These are phyloP conservation scores for Cephus pygmeus DNA, from an alignment of 2,888 invertebrate species.

Conservation along the genomic window DNA sequence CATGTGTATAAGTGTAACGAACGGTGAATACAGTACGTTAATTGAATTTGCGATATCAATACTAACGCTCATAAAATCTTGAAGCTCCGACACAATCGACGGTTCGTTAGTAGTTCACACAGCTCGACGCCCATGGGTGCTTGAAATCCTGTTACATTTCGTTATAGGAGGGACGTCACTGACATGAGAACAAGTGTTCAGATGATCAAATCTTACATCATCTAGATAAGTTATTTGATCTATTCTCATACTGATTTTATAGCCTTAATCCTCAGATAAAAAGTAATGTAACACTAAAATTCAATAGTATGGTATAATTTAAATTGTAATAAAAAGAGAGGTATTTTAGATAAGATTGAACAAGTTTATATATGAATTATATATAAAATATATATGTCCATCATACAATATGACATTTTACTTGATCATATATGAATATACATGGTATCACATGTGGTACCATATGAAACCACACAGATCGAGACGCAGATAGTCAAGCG, in stretches of 20 bases:
- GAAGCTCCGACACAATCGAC: neutral
- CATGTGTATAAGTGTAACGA: neutral
- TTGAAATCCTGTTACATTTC: conserved; percentile 23
- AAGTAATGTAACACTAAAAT: neutral
- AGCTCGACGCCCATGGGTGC: conserved; percentile 18
- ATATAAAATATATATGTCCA: no score
- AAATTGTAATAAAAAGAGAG: neutral
- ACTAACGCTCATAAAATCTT: conserved; percentile 1
- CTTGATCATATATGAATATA: no score
- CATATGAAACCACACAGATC: no score
- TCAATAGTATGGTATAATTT: no score
- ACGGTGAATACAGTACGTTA: neutral
- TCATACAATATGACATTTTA: no score
- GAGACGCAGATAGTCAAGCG: no score
- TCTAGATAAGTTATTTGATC: neutral
- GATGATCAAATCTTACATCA: neutral
- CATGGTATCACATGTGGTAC: no score
- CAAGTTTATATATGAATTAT: no score
- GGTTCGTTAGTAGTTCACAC: neutral
- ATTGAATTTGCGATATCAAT: neutral
- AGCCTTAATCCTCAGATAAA: neutral
- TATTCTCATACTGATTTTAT: neutral
- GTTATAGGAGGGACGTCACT: conserved; percentile 3
- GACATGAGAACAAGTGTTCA: conserved; percentile 12
- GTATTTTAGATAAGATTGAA: neutral